Evolutionary conservation across 2,797 vertebrate species (phyloP).

Genomic region (Coregonus ussuriensis): DNA sequence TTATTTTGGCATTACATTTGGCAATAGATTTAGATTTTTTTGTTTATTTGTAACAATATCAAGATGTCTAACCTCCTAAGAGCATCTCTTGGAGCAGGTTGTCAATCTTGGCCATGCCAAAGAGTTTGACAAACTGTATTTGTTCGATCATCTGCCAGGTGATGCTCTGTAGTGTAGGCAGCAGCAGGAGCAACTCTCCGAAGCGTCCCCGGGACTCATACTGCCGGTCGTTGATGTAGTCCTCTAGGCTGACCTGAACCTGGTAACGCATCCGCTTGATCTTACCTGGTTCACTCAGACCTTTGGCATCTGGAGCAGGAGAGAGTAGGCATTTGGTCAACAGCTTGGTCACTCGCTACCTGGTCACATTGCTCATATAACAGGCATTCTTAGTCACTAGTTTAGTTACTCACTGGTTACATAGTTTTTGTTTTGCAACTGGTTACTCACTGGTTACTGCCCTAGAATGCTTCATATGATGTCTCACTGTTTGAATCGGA

Average conservation of each 20-base stretch:
- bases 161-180: constrained; percentile 97
- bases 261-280: constrained; percentile 98
- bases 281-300: constrained; percentile 92
- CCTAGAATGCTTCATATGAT: not conserved
- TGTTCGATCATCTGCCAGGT: constrained; percentile 99
- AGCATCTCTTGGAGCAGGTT: constrained; percentile 99
- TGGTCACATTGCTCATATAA: not conserved
- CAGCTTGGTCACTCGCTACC: not conserved
- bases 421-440: not conserved
- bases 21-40: not conserved
- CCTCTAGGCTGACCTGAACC: constrained; percentile 97
- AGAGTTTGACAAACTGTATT: constrained; percentile 98
- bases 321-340: not conserved
- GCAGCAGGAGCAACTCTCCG: constrained; percentile 90
- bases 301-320: constrained; percentile 87
- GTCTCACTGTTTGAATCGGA: too few relatives aligned
- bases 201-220: constrained; percentile 96
- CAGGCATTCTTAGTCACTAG: not conserved
- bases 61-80: constrained; percentile 82
- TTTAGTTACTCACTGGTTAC: not conserved
- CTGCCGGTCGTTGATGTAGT: constrained; percentile 97
- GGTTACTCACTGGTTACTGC: not conserved
- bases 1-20: not conserved
- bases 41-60: not conserved
- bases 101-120: constrained; percentile 98